Conservation (phyloP, 2,888 invertebrate genomes). For the Himalopsyche japonica region DNA sequence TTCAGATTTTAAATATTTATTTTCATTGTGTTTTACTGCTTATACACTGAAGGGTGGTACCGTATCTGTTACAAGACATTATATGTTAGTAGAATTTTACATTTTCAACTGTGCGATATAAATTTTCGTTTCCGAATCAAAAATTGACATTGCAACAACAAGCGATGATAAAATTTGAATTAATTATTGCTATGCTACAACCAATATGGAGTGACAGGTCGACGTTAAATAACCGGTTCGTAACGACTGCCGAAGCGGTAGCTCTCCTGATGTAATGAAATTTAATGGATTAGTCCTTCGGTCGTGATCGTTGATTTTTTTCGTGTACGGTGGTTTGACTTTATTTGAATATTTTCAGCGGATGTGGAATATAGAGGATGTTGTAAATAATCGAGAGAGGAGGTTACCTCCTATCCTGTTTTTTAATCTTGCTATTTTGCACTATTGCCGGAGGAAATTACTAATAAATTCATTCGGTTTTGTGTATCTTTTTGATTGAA, state of each 20-base stretch:
- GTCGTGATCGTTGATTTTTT: background rate
- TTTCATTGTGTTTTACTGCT: too few species aligned
- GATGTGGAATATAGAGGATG: slow-evolving; percentile 4
- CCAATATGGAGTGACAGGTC: background rate
- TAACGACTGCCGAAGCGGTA: background rate
- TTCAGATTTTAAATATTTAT: too few species aligned
- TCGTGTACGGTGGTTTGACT: background rate
- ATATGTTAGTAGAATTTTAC: too few species aligned
- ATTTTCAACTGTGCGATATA: too few species aligned
- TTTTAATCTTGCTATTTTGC: too few species aligned
- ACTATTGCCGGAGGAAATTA: too few species aligned
- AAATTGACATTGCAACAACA: background rate
- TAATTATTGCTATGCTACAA: background rate
- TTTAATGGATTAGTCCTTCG: background rate
- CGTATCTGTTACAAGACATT: too few species aligned
- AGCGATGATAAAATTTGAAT: background rate
- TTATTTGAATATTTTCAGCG: background rate
- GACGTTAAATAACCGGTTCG: background rate
- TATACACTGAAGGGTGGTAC: too few species aligned
- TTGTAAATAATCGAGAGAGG: slow-evolving; percentile 3
- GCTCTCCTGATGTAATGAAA: background rate
- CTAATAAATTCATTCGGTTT: too few species aligned
- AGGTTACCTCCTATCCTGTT: background rate
- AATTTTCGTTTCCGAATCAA: too few species aligned
- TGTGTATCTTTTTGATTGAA: too few species aligned